Conservation (phyloP, 2,797 vertebrate genomes). For the Centropyge bicolor region DNA sequence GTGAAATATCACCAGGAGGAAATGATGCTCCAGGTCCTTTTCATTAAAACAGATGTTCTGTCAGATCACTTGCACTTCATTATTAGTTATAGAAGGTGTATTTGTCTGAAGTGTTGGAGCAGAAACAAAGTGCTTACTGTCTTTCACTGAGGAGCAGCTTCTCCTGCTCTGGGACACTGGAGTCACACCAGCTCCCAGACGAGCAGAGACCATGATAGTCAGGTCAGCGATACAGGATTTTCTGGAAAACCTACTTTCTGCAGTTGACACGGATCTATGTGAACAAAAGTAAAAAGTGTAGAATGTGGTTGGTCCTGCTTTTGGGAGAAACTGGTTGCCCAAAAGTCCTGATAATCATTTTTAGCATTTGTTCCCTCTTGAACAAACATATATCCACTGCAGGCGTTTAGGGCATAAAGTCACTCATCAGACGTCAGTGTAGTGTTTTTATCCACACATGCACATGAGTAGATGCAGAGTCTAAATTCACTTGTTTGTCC, state of each 20-base stretch:
- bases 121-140: not conserved
- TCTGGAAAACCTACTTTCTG: not conserved
- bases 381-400: not conserved
- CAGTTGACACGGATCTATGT: not conserved
- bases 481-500: conserved; percentile 14
- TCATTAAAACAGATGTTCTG: not conserved
- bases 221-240: not conserved
- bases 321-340: not conserved
- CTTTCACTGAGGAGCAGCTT: not conserved
- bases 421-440: not conserved
- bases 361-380: not conserved
- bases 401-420: not conserved
- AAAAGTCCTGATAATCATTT: not conserved
- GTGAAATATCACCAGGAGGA: not conserved
- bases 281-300: not conserved
- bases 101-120: not conserved
- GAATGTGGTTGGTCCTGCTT: too few relatives aligned
- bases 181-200: not conserved
- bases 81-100: too few relatives aligned
- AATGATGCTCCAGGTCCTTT: not conserved
- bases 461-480: not conserved
- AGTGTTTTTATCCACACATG: not conserved
- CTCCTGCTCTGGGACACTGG: not conserved
- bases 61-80: not conserved
- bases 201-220: not conserved